Percentiles rank a stretch among this genome's conserved stretches.
phyloP scores from a whole-genome alignment of 2,113 vertebrate genomes.

The Myanophis thanlyinensis region DNA sequence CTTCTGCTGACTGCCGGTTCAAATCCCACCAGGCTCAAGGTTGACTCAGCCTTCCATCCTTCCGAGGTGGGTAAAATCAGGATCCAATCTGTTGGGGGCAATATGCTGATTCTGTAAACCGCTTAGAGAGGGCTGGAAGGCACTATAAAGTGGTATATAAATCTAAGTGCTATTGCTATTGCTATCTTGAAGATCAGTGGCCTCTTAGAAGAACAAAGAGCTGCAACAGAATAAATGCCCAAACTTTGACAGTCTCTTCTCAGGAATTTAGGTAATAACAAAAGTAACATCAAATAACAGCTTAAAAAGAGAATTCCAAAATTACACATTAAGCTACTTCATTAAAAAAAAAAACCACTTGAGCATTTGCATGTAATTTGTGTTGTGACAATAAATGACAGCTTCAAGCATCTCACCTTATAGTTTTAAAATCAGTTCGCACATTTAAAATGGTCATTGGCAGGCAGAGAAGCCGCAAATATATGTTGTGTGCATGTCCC shows the following conservation, averaged over 20 bases:
- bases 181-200: background rate
- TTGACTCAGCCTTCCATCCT: no score
- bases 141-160: no score
- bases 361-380: background rate
- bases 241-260: background rate
- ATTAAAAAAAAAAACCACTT: background rate
- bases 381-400: background rate
- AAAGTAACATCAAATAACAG: background rate
- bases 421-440: background rate
- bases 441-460: background rate
- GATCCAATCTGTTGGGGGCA: no score
- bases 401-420: background rate
- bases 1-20: no score
- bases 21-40: no score
- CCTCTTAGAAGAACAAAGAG: background rate
- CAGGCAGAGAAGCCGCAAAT: no score
- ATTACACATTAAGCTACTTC: background rate
- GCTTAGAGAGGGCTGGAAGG: no score
- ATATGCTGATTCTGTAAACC: no score
- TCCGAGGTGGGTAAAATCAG: no score
- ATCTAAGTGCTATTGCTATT: no score
- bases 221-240: background rate
- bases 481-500: background rate
- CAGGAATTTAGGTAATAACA: no score
- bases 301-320: background rate